phyloP scores from a whole-genome alignment of 2,797 vertebrate species.

The Ceyx erithaca region DNA sequence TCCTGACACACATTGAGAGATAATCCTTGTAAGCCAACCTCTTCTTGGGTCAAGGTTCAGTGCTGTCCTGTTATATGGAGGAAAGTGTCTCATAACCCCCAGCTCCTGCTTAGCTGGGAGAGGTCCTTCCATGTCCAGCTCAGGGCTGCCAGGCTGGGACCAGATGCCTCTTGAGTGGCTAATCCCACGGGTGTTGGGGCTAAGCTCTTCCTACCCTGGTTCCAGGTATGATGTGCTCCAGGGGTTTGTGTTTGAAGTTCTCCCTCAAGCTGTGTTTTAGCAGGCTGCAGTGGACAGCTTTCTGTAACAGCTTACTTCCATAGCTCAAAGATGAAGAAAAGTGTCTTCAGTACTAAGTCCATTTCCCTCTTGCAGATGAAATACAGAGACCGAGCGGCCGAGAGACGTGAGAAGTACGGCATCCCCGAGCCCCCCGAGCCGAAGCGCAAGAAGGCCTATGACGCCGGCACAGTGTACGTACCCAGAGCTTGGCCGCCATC shows the following conservation, averaged over 20 bases:
- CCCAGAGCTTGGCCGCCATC: neutral
- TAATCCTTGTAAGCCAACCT: neutral
- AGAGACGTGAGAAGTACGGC: conserved; percentile 96
- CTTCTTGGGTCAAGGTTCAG: neutral
- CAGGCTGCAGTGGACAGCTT: neutral
- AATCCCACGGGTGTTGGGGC: neutral
- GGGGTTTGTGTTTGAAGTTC: neutral
- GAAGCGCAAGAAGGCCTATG: conserved; percentile 95
- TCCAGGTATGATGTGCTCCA: neutral
- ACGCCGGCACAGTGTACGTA: conserved; percentile 89
- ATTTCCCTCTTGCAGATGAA: conserved; percentile 85
- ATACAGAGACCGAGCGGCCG: conserved; percentile 95
- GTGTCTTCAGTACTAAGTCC: neutral
- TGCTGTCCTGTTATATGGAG: neutral
- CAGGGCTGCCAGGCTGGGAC: neutral
- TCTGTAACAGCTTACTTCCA: accelerated
- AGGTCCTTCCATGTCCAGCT: neutral
- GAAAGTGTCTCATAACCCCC: neutral
- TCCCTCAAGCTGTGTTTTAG: neutral
- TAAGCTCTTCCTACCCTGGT: neutral
- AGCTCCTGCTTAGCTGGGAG: neutral
- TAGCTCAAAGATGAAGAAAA: neutral
- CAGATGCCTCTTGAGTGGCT: accelerated
- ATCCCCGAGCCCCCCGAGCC: conserved; percentile 95
- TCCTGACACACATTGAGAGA: neutral